Evolutionary conservation across 2,888 invertebrate genomes (phyloP).

Genomic region (Pomacea canaliculata): DNA sequence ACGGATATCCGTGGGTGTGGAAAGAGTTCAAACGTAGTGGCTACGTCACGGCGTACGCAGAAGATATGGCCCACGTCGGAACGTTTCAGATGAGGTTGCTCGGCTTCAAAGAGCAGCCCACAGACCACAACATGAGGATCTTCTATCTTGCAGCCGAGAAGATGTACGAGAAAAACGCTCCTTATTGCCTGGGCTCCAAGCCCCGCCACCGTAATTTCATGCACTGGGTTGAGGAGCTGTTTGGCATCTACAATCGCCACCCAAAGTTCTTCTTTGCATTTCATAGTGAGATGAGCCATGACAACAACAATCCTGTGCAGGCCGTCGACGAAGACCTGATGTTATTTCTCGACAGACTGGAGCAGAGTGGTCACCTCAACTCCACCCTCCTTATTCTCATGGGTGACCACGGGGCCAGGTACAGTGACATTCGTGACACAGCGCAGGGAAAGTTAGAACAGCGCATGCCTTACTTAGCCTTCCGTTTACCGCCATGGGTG

Average conservation of each 20-base stretch:
- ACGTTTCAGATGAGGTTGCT: constrained; percentile 91
- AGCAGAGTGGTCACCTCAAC: constrained; percentile 77
- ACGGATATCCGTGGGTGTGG: constrained; percentile 72
- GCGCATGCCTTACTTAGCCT: constrained; percentile 86
- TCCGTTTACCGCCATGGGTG: constrained; percentile 82
- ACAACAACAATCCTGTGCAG: constrained; percentile 84
- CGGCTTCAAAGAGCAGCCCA: constrained; percentile 86
- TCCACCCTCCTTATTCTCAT: constrained; percentile 88
- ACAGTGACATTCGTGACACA: constrained; percentile 84
- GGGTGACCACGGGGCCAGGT: constrained; percentile 91
- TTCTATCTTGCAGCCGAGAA: constrained; percentile 78
- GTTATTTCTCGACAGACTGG: constrained; percentile 74
- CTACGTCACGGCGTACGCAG: constrained; percentile 82
- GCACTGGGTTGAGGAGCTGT: constrained; percentile 72
- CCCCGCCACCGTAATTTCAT: constrained; percentile 76
- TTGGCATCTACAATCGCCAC: constrained; percentile 76
- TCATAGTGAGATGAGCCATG: constrained; percentile 89
- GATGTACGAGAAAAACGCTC: constrained; percentile 36
- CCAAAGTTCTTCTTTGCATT: constrained; percentile 90
- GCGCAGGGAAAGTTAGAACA: constrained; percentile 93
- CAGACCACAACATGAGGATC: constrained; percentile 90
- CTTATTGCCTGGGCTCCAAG: constrained; percentile 78
- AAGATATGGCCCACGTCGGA: constrained; percentile 86
- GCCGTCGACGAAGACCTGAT: constrained; percentile 81
- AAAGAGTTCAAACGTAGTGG: constrained; percentile 77